Conservation (phyloP, 2,113 vertebrate genomes). For the Quiscalus mexicanus region DNA sequence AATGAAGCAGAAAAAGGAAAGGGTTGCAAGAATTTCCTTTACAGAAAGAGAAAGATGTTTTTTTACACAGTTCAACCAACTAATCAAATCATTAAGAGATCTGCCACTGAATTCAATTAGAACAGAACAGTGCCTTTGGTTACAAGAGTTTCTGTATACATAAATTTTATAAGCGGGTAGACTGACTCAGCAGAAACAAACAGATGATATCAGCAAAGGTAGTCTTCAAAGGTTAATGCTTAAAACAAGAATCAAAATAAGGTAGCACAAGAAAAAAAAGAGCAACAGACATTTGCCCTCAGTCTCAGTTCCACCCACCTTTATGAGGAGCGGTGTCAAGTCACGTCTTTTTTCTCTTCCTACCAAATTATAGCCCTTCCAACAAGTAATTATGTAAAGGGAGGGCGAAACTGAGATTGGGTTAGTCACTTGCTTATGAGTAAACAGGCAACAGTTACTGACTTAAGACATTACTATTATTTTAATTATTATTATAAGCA, state of each 20-base stretch:
- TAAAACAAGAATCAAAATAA: constrained; percentile 61
- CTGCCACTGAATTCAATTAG: constrained; percentile 58
- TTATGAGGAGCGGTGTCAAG: constrained; percentile 40
- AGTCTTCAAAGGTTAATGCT: constrained; percentile 65
- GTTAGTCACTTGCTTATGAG: constrained; percentile 59
- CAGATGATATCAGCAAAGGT: constrained; percentile 70
- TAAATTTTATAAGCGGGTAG: constrained; percentile 46
- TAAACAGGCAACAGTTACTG: constrained; percentile 36
- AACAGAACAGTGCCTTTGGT: constrained; percentile 60
- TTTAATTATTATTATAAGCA: constrained; percentile 13
- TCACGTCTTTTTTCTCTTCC: constrained; percentile 46
- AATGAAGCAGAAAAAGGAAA: constrained; percentile 54
- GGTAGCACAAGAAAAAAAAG: constrained; percentile 23
- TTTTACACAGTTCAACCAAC: constrained; percentile 12
- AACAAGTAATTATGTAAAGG: constrained; percentile 35
- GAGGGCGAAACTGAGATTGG: constrained; percentile 18
- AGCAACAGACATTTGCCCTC: constrained; percentile 44
- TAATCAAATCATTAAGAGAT: constrained; percentile 37
- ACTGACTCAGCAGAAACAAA: constrained; percentile 72
- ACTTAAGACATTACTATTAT: constrained; percentile 5
- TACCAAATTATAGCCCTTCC: constrained; percentile 57
- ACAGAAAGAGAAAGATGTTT: constrained; percentile 3
- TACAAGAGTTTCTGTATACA: constrained; percentile 62
- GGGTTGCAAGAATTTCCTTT: constrained; percentile 31
- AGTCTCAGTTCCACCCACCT: constrained; percentile 55